These are phyloP conservation scores for Rostratula benghalensis DNA, from an alignment of 2,113 vertebrate genomes.

Conservation along the genomic window DNA sequence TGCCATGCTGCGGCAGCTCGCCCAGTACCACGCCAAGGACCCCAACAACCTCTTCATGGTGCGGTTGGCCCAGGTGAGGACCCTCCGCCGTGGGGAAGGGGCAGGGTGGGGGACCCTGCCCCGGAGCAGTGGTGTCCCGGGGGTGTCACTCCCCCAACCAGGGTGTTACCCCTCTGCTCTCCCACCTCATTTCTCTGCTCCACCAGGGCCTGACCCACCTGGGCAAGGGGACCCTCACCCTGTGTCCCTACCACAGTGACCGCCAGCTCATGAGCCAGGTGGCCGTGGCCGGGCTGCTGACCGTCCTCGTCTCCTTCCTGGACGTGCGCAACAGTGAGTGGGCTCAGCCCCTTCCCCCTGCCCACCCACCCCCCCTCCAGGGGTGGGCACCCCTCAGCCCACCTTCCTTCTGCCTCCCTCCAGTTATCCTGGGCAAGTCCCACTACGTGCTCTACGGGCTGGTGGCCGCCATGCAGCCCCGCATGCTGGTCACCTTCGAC, in stretches of 20 bases:
- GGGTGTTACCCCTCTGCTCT: fast-evolving
- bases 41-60: conserved; percentile 99
- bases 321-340: conserved; percentile 97
- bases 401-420: background rate
- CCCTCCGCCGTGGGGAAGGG: too few species aligned
- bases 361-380: fast-evolving
- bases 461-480: conserved; percentile 98
- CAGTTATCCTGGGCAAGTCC: conserved; percentile 95
- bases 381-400: background rate
- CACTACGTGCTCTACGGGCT: conserved; percentile 96
- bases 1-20: conserved; percentile 95
- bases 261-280: conserved; percentile 99
- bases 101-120: too few species aligned
- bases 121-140: background rate
- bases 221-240: conserved; percentile 95
- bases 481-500: conserved; percentile 97
- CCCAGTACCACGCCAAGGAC: conserved; percentile 98
- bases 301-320: conserved; percentile 94
- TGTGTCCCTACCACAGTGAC: conserved; percentile 99
- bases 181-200: background rate
- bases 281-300: conserved; percentile 93
- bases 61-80: conserved; percentile 90
- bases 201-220: conserved; percentile 94
- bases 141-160: background rate
- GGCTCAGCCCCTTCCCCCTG: fast-evolving